phyloP scores from a whole-genome alignment of 2,113 vertebrate genomes.

The Pagrus major region DNA sequence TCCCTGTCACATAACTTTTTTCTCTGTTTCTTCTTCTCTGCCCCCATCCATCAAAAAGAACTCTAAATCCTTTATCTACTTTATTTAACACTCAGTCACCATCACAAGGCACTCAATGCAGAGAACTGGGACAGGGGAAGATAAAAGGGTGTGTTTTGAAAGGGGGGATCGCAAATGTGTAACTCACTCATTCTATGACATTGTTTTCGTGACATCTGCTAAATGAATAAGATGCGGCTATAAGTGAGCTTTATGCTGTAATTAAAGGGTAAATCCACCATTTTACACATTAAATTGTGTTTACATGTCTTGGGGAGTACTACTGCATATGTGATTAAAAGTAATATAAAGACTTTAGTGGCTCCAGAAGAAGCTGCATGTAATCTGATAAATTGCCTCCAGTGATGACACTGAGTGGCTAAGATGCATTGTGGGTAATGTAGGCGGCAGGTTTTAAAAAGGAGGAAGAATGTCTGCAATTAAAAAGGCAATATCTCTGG shows the following conservation, averaged over 20 bases:
- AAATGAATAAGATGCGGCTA: background rate
- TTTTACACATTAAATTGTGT: no score
- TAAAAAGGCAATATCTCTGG: no score
- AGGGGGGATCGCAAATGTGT: background rate
- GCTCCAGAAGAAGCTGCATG: no score
- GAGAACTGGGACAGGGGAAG: constrained; percentile 1
- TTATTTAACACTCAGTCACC: constrained; percentile 14
- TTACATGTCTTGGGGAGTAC: no score
- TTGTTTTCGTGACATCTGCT: background rate
- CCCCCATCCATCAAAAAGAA: background rate
- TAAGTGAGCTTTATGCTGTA: background rate
- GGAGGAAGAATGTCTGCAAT: no score
- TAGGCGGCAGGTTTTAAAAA: no score
- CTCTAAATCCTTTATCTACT: background rate
- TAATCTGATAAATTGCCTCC: no score
- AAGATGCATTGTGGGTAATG: no score
- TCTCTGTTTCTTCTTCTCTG: background rate
- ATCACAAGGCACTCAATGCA: constrained; percentile 6
- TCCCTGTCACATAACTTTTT: constrained; percentile 26
- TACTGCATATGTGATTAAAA: no score
- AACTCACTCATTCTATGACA: background rate
- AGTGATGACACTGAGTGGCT: no score
- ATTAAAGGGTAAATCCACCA: no score
- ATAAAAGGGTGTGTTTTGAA: background rate
- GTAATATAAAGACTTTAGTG: no score